Evolutionary conservation across 1,140 invertebrate genomes (phyloP), one percentile per base, ranked within the genome.

Genomic region (Drosophila triauraria): DNA sequence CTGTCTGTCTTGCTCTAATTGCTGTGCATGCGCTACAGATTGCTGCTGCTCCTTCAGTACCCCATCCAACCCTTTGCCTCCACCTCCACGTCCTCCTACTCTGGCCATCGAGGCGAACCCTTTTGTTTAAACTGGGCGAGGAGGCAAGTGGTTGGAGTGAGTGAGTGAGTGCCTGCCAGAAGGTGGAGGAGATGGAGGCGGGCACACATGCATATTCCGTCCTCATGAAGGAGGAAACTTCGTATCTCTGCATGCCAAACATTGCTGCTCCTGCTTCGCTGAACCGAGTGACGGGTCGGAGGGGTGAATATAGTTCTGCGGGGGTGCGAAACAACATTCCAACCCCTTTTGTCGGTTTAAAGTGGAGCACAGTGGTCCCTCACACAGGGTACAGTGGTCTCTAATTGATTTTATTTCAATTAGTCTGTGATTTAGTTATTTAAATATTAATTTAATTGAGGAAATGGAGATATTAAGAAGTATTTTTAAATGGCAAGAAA

Each of bases 241-340:
- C 69, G 83, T 70, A 86, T 86, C 82, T 85, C 68, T 85, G 82
- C 82, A 81, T 82, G 69, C 75, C 78, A 86, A 85, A 82, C 83
- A 72, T 78, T 68, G 58, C 46, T 44, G 64, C 58, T 70, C 67
- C 61, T 75, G 59, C 46, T 47, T 47, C 48, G 58, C 42, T 35
- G 32, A 47, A 40, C 35, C 4, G 27, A 17, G 53, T 20, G 13
- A 30, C 20, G 56, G 32, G 4, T 10, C 44, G 23, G 38, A 17
- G 6, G 25, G 42, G 59, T 50, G 15, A 54, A 53, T 48, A 25
- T 23, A 17, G n/a, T 44, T 4, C 2, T 15, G 27, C 12, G 30
- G 35, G 48, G 17, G 75, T 43, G 54, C n/a, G 17, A 32, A 40
- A 50, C 30, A 40, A 35, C 32, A 60, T 51, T n/a, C 68, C 70